Conservation (phyloP, 2,113 vertebrate species). For the Trinectes maculatus region DNA sequence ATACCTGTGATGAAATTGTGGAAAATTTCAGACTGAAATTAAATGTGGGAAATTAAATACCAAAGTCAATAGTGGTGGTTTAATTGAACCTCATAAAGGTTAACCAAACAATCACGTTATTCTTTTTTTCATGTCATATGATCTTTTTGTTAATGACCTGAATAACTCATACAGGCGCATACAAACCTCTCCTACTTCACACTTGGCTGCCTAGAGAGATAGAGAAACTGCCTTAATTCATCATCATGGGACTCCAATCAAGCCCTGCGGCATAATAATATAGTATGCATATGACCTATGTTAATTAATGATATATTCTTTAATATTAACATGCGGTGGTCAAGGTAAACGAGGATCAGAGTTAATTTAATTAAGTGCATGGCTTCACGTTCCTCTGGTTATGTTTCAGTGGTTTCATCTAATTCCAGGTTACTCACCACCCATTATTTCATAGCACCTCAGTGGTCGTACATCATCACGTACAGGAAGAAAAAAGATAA, state of each 20-base stretch:
- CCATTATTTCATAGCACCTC: constrained; percentile 48
- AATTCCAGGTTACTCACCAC: constrained; percentile 49
- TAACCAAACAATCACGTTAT: constrained; percentile 2
- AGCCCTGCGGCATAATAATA: constrained; percentile 56
- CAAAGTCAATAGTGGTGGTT: background rate
- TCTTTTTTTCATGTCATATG: constrained; percentile 4
- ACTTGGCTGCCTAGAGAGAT: constrained; percentile 57
- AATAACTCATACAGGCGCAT: constrained; percentile 17
- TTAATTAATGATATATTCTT: constrained; percentile 75
- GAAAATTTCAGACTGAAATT: too few relatives aligned
- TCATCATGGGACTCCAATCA: constrained; percentile 51
- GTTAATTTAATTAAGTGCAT: constrained; percentile 77
- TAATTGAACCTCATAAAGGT: constrained; percentile 16
- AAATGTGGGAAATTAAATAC: constrained; percentile 7
- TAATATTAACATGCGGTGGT: constrained; percentile 68
- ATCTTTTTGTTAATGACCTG: constrained; percentile 33
- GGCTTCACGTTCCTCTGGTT: constrained; percentile 55
- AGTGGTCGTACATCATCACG: constrained; percentile 50
- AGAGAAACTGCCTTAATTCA: constrained; percentile 57
- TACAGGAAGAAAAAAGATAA: constrained; percentile 35
- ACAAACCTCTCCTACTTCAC: constrained; percentile 47
- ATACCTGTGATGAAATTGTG: background rate
- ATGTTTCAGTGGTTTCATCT: constrained; percentile 61
- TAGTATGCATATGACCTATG: constrained; percentile 65
- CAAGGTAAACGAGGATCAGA: constrained; percentile 65